Evolutionary conservation across 1,140 invertebrate genomes (phyloP).

Genomic region (Euborellia annulipes): DNA sequence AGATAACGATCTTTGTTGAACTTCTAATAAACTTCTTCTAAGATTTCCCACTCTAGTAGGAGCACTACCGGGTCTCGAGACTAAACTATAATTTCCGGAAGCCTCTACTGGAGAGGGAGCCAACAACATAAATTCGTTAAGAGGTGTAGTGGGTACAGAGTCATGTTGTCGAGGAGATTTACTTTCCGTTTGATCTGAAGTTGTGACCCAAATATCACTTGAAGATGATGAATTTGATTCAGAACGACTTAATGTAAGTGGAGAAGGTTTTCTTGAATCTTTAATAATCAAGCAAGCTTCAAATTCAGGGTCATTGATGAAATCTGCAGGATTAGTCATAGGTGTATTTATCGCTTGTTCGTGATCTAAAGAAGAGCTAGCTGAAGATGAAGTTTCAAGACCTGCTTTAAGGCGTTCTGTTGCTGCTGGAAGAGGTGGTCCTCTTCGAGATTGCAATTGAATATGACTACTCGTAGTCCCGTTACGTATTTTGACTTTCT

Average conservation of each 20-base stretch:
- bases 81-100: neutral
- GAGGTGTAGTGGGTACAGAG: conserved; percentile 34
- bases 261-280: too few relatives aligned
- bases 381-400: conserved; percentile 5
- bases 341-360: too few relatives aligned
- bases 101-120: neutral
- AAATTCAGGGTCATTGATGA: too few relatives aligned
- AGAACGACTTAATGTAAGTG: too few relatives aligned
- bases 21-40: conserved; percentile 21
- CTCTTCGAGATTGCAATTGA: neutral
- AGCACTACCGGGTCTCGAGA: conserved; percentile 33
- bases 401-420: conserved; percentile 7
- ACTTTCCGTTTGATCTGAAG: conserved; percentile 32
- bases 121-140: conserved; percentile 18
- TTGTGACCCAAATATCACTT: conserved; percentile 37
- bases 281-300: too few relatives aligned
- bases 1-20: conserved; percentile 41
- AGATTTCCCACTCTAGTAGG: conserved; percentile 27
- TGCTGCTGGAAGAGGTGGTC: neutral
- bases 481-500: neutral
- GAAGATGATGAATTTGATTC: conserved; percentile 34
- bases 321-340: too few relatives aligned
- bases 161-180: conserved; percentile 31
- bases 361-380: conserved; percentile 2
- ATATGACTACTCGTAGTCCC: neutral